Evolutionary conservation across 1,140 invertebrate species (phyloP).

Genomic region (Trichogramma pretiosum): DNA sequence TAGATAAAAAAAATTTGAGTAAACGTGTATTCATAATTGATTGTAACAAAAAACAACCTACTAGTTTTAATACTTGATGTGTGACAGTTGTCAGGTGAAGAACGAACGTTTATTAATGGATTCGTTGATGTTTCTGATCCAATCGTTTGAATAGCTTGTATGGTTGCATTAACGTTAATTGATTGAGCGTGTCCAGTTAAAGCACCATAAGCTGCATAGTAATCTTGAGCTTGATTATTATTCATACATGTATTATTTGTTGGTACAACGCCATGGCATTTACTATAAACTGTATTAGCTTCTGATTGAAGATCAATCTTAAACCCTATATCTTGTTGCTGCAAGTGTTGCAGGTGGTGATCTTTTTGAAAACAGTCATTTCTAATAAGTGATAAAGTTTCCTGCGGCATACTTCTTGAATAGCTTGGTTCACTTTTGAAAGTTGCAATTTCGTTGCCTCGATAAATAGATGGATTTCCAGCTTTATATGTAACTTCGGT

Average conservation of each 20-base stretch:
- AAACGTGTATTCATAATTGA: too few species aligned
- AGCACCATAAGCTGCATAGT: conserved; percentile 36
- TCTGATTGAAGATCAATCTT: conserved; percentile 37
- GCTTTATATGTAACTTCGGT: conserved; percentile 44
- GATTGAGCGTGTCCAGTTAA: conserved; percentile 24
- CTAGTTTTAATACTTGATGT: too few species aligned
- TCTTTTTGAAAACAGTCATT: too few species aligned
- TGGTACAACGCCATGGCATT: not conserved
- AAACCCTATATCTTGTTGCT: conserved; percentile 27
- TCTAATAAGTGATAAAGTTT: too few species aligned
- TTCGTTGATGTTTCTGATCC: conserved; percentile 14
- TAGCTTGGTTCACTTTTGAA: conserved; percentile 39
- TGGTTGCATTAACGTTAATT: conserved; percentile 26
- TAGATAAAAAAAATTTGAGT: not conserved
- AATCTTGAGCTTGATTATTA: conserved; percentile 29
- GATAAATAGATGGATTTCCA: conserved; percentile 33
- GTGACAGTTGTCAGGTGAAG: conserved; percentile 31
- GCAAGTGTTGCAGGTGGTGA: conserved; percentile 28
- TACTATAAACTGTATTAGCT: conserved; percentile 1
- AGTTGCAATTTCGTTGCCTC: conserved; percentile 30
- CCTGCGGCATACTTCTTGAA: conserved; percentile 23
- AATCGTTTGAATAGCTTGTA: conserved; percentile 29
- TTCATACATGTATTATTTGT: conserved; percentile 2
- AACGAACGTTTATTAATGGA: conserved; percentile 27
- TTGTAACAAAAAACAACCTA: conserved; percentile 22